Base-by-base conservation (phyloP, 2,888 invertebrate species). In the Caenorhabditis doughertyi region DNA sequence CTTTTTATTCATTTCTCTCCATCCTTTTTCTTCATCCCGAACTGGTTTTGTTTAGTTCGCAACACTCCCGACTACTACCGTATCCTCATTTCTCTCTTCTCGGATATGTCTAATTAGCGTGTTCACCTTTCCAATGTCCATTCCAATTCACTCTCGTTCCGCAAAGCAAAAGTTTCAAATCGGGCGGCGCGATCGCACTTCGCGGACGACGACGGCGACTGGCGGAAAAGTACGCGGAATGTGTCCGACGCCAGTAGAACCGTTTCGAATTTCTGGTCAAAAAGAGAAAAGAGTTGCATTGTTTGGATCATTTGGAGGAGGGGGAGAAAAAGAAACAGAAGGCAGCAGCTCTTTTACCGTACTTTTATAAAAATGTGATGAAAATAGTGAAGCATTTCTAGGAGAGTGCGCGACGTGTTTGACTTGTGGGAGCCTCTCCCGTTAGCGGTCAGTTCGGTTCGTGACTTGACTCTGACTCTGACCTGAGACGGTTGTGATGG, bases 21-120 rank as follows among this genome's bases (percentile, higher is more conserved):
- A 21, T 21, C 55, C 13, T 11, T 18, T 49, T 55, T 53, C 27
- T 35, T 35, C 55, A 23, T 47, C 21, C 76, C 67, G 68, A 76
- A 76, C 76, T 76, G 76, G 76, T 76, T 76, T 60, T 67, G 44
- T 64, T 27, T 58, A 65, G 47, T 74, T 65, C 74, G 74, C 65
- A 74, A 74, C 74, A 74, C 67, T 74, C 74, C 67, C 74, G 73
- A 68, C 76, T 76, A 68, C 76, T 76, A 76, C 76, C 76, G 76
- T 76, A 76, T 60, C 74, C 55, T 39, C 51, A 49, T 65, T 49
- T 49, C 16, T 55, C 55, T 23, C 47, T 64, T 55, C 55, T 73
- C 73, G 64, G 58, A 62, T 74, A 39, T 56, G 55, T 74, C 76
- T 76, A 76, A 76, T 76, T 76, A 76, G 68, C 76, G 76, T 76